Evolutionary conservation across 1,140 invertebrate species (phyloP), one percentile per base, ranked within the genome.

Genomic region (Ceratina australensis): DNA sequence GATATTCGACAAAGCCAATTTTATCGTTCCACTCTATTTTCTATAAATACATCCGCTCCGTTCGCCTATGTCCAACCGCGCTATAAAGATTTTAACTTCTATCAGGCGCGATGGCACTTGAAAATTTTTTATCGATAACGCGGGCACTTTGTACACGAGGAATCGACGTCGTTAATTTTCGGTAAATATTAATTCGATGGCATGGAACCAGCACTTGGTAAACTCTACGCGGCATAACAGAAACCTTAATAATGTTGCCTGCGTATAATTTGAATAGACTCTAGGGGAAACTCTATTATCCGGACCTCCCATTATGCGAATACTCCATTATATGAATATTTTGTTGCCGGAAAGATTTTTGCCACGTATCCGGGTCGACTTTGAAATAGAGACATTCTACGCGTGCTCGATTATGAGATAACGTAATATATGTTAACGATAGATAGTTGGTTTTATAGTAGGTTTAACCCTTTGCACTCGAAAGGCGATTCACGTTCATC

Each of bases 151-250:
- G 28, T 2, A 2, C 64, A 28, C 65, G 65, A 15, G 26, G 65
- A 52, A 52, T 52, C 65, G 49, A 67, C 22, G 47, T 66, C 42
- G 65, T 67, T 67, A 67, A 52, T 50, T 67, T 52, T 50, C 49
- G 47, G 24, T 49, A 59, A 75, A 68, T 67, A 68, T 75, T 68
- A 28, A 75, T 59, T 68, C 64, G 33, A 15, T 10, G 22, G 18
- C 33, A 5, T 5, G 16, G 18, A n/a, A 8, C 10, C 33, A 33
- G 28, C 5, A 10, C 24, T 13, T 4, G 33, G 26, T 26, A 50
- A 75, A 22, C 33, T 20, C 33, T 20, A 52, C 12, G 28, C 20
- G 20, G 26, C 5, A 42, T 42, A 50, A 68, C 49, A 60, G 42
- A 68, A 33, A 60, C 15, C 22, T 22, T 50, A n/a, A 50, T 59